phyloP scores from a whole-genome alignment of 92 coral and sea anemone genomes.

The Heliopora coerulea region DNA sequence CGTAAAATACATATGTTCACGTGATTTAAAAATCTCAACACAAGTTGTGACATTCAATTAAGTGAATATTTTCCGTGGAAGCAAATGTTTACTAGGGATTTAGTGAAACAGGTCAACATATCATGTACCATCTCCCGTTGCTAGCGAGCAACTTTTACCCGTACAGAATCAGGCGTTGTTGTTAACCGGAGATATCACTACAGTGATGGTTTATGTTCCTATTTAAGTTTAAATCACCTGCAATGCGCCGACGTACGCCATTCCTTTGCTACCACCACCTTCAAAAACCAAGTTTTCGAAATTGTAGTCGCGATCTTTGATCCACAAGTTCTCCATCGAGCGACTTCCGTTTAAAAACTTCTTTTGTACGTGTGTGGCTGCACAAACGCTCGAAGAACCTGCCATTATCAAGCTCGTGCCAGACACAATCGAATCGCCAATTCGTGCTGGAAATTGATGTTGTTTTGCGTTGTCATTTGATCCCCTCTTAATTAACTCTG shows the following conservation, averaged over 20 bases:
- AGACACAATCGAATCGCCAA: constrained; percentile 31
- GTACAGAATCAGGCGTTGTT: too few species aligned
- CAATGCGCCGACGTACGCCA: constrained; percentile 97
- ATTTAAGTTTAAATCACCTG: constrained; percentile 62
- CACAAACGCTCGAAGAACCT: neutral
- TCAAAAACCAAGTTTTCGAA: constrained; percentile 95
- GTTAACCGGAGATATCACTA: too few species aligned
- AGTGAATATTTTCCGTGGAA: too few species aligned
- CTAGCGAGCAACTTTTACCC: too few species aligned
- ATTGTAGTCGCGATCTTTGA: constrained; percentile 49
- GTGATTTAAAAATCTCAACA: too few species aligned
- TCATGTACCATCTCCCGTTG: too few species aligned
- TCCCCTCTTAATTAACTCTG: neutral
- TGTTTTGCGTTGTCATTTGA: neutral
- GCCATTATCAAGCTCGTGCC: constrained; percentile 26
- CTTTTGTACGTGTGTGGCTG: constrained; percentile 17
- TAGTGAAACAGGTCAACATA: too few species aligned
- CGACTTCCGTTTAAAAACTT: constrained; percentile 21
- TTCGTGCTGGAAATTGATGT: neutral
- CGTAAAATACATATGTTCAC: too few species aligned
- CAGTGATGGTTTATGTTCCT: too few species aligned
- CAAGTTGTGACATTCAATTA: too few species aligned
- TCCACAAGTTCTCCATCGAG: constrained; percentile 23
- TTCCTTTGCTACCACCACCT: constrained; percentile 98
- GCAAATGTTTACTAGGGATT: too few species aligned